phyloP scores from a whole-genome alignment of 1,140 invertebrate genomes.

The Ips typographus region DNA sequence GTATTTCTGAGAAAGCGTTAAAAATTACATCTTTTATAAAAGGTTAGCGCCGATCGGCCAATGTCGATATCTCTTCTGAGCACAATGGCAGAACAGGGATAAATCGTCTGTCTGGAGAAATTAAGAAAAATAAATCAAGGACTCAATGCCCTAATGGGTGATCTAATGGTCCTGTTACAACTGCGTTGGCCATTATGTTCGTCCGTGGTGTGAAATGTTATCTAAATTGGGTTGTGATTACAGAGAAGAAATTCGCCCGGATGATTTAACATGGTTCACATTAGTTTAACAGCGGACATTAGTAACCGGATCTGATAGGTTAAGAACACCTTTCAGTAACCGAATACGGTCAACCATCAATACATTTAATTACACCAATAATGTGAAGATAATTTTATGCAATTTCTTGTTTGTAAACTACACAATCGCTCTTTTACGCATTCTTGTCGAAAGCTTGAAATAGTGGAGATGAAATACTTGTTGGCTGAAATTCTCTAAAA shows the following conservation, averaged over 20 bases:
- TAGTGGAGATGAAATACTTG: no score
- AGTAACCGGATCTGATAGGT: conserved; percentile 11
- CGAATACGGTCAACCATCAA: not conserved
- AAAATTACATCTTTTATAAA: conserved; percentile 6
- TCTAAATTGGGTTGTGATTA: conserved; percentile 19
- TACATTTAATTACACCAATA: no score
- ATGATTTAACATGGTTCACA: conserved; percentile 16
- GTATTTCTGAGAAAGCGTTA: not conserved
- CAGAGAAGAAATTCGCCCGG: conserved; percentile 20
- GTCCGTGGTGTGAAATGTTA: conserved; percentile 21
- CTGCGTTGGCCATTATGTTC: conserved; percentile 17
- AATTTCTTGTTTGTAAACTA: no score
- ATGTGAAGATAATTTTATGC: no score
- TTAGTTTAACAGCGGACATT: conserved; percentile 23
- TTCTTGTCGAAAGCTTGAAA: no score
- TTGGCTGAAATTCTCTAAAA: no score
- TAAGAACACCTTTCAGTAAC: not conserved
- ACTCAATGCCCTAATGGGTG: conserved; percentile 23
- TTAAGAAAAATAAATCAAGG: conserved; percentile 25
- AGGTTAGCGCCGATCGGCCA: not conserved
- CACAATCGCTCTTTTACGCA: no score
- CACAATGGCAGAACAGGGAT: conserved; percentile 8
- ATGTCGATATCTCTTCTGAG: conserved; percentile 8
- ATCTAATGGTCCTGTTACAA: conserved; percentile 22
- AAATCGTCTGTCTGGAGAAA: conserved; percentile 11